These are phyloP conservation scores for Watsonalla binaria DNA, from an alignment of 2,888 invertebrate genomes.

Conservation along the genomic window DNA sequence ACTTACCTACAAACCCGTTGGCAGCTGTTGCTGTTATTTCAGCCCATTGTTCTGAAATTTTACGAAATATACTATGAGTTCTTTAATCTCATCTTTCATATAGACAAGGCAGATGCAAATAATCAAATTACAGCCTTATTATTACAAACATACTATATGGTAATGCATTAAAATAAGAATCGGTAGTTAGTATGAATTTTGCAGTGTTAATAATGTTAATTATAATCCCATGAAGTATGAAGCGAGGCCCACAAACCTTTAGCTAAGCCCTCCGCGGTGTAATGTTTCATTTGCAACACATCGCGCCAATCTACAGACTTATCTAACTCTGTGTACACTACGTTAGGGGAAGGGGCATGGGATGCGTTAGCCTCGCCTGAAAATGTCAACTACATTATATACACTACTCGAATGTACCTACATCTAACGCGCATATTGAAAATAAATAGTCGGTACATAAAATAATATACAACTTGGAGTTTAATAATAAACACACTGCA, in stretches of 20 bases:
- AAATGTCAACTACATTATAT: conserved; percentile 46
- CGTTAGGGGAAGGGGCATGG: conserved; percentile 60
- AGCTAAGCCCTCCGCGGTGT: conserved; percentile 54
- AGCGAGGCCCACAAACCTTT: conserved; percentile 72
- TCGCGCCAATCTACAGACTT: conserved; percentile 73
- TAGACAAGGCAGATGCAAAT: background rate
- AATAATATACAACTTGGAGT: too few relatives aligned
- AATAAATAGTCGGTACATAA: too few relatives aligned
- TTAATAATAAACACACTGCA: too few relatives aligned
- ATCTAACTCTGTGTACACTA: conserved; percentile 72
- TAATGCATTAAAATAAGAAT: background rate
- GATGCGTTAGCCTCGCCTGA: conserved; percentile 64
- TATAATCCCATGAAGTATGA: conserved; percentile 14
- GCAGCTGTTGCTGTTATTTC: conserved; percentile 43
- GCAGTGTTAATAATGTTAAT: conserved; percentile 4
- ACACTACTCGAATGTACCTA: background rate
- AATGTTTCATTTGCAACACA: conserved; percentile 55
- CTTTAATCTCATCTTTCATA: background rate
- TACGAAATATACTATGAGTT: conserved; percentile 4
- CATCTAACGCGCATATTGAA: too few relatives aligned
- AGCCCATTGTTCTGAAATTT: conserved; percentile 60
- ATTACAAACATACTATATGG: background rate
- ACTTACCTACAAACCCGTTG: conserved; percentile 62
- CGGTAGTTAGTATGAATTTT: background rate
- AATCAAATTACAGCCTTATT: background rate